A percentile compares a stretch with the other conserved stretches of the same genome.
These are phyloP conservation scores for Priocnemis perturbator DNA, from an alignment of 2,888 invertebrate species.

Conservation along the genomic window DNA sequence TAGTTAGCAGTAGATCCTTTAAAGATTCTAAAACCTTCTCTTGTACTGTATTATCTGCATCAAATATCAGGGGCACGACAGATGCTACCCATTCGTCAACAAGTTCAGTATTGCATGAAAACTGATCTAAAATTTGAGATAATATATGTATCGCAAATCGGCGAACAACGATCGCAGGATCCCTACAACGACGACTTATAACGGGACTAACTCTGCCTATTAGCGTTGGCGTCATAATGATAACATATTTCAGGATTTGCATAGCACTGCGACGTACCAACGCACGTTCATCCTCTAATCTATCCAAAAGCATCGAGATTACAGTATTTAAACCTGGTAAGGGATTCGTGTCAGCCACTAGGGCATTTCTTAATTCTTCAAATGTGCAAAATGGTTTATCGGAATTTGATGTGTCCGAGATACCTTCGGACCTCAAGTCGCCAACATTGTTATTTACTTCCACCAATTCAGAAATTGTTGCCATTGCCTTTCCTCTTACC, in stretches of 20 bases:
- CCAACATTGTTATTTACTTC: constrained; percentile 47
- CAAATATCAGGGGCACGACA: constrained; percentile 78
- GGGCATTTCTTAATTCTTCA: constrained; percentile 51
- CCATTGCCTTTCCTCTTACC: constrained; percentile 80
- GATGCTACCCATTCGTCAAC: constrained; percentile 74
- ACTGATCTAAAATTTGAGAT: constrained; percentile 75
- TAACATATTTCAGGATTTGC: constrained; percentile 62
- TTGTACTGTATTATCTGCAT: constrained; percentile 78
- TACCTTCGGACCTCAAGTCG: constrained; percentile 33
- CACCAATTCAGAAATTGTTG: constrained; percentile 78
- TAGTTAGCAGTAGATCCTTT: constrained; percentile 75
- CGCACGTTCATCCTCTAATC: constrained; percentile 77
- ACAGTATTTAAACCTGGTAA: constrained; percentile 68
- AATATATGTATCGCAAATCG: constrained; percentile 76
- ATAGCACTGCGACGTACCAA: constrained; percentile 74
- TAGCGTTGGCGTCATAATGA: constrained; percentile 48
- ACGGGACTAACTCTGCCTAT: constrained; percentile 46
- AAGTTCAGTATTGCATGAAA: constrained; percentile 71
- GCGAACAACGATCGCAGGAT: constrained; percentile 76
- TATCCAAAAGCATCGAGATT: constrained; percentile 72
- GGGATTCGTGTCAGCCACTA: constrained; percentile 53
- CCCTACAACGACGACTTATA: constrained; percentile 73
- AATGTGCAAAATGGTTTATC: constrained; percentile 54
- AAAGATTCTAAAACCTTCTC: constrained; percentile 76
- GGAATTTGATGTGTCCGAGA: constrained; percentile 46